These are phyloP conservation scores for Ichneumoninae sp. DNA, from an alignment of 2,888 invertebrate species.

Conservation along the genomic window DNA sequence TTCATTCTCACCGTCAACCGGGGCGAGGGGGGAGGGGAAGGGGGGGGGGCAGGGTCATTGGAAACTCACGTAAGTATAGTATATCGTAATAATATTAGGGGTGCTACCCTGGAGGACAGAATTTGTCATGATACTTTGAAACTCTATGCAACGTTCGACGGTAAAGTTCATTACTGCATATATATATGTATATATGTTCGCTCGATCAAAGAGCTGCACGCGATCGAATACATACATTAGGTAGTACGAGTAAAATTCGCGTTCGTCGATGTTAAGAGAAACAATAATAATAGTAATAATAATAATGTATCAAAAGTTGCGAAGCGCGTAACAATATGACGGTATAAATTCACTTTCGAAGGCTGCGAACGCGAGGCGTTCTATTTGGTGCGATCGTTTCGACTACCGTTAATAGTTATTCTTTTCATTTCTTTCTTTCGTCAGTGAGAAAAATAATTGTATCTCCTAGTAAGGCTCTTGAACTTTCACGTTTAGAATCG, in stretches of 20 bases:
- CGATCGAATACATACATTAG: no score
- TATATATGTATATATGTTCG: background rate
- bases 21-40: conserved; percentile 11
- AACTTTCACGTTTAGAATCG: conserved; percentile 63
- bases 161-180: conserved; percentile 3
- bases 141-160: conserved; percentile 42
- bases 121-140: conserved; percentile 55
- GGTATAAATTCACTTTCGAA: conserved; percentile 17
- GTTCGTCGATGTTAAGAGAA: conserved; percentile 14
- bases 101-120: conserved; percentile 65
- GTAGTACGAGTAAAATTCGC: conserved; percentile 10
- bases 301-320: conserved; percentile 57
- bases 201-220: background rate
- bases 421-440: background rate
- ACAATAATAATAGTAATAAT: conserved; percentile 40
- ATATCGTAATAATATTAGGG: conserved; percentile 58
- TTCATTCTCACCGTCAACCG: conserved; percentile 5
- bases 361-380: conserved; percentile 9
- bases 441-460: conserved; percentile 42
- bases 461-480: conserved; percentile 57
- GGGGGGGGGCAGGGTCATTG: conserved; percentile 10
- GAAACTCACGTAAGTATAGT: conserved; percentile 52
- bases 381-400: conserved; percentile 15
- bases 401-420: background rate
- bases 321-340: conserved; percentile 39